Base-by-base conservation (phyloP, 2,888 invertebrate genomes). In the Drosophila phalerata region DNA sequence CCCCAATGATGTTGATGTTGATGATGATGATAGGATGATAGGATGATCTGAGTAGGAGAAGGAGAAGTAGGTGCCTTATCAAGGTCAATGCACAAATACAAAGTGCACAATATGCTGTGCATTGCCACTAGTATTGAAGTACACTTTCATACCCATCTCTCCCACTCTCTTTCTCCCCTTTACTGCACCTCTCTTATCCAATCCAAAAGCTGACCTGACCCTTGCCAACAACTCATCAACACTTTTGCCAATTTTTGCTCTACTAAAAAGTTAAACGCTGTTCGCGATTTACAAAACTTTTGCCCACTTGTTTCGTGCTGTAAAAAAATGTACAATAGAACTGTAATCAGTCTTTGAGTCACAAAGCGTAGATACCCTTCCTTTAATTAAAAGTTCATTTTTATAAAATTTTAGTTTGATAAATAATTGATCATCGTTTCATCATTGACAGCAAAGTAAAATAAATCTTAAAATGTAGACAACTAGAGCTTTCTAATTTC, bases 81-180 rank as follows among this genome's bases (percentile, higher is more conserved):
- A 77, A 79, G 82, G 69, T 69, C 73, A 73, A 52, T 63, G 58
- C 65, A 65, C 40, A 72, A 64, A 63, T 57, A 74, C 60, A 65
- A 61, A 75, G 65, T 58, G 56, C 67, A 62, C 60, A 69, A 48
- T 62, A 58, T 64, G 45, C 42, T 58, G 38, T 51, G 57, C 45
- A 57, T 40, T 47, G 40, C 69, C 67, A 60, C 69, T 65, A 69
- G 57, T 65, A 57, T 43, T 69, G 45, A 47, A 52, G 38, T 48
- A n/a, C 10, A 42, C 19, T 19, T 17, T 2, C 11, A 19, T 0
- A 8, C 15, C 28, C 28, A 19, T 8, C 19, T 5, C 53, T 11
- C 8, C 9, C 30, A 15, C 10, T 37, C 32, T 5, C 43, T 10
- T 10, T 6, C 37, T 25, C 48, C 28, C 9, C 28, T 55, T 28